Evolutionary conservation across 2,113 vertebrate genomes (phyloP).

Genomic region (Pithys albifrons): DNA sequence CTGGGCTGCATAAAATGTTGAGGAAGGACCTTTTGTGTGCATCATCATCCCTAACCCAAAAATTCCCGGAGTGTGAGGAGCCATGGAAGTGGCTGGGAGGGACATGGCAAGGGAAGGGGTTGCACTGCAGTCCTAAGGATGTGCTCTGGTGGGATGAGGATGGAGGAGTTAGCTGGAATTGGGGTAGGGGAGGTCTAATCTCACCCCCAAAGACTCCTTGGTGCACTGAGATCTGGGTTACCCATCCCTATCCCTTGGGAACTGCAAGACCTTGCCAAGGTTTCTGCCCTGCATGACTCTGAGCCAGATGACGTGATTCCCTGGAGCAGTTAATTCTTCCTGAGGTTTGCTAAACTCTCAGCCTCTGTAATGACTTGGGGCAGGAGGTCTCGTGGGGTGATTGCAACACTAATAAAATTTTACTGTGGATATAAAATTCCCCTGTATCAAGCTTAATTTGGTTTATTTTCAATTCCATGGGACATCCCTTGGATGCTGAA

Average conservation of each 20-base stretch:
- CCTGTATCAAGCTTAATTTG: not conserved
- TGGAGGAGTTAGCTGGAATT: not conserved
- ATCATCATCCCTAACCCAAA: not conserved
- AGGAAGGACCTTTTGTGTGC: not conserved
- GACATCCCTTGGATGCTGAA: not conserved
- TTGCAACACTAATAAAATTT: not conserved
- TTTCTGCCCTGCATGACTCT: fast-evolving
- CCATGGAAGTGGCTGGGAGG: fast-evolving
- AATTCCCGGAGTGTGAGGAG: fast-evolving
- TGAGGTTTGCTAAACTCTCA: not conserved
- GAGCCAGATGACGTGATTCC: fast-evolving
- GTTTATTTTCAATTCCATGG: not conserved
- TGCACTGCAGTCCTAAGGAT: fast-evolving
- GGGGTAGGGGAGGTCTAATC: not conserved
- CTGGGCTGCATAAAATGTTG: not conserved
- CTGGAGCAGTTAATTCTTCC: not conserved
- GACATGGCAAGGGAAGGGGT: fast-evolving
- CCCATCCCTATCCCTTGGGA: not conserved
- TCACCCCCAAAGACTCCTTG: not conserved
- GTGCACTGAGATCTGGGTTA: fast-evolving
- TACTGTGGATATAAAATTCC: not conserved
- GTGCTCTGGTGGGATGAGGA: fast-evolving
- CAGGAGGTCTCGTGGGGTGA: not conserved
- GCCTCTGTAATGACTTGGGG: not conserved
- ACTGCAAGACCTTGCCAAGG: fast-evolving